Base-by-base conservation (phyloP, 2,797 vertebrate genomes). In the Miichthys miiuy region DNA sequence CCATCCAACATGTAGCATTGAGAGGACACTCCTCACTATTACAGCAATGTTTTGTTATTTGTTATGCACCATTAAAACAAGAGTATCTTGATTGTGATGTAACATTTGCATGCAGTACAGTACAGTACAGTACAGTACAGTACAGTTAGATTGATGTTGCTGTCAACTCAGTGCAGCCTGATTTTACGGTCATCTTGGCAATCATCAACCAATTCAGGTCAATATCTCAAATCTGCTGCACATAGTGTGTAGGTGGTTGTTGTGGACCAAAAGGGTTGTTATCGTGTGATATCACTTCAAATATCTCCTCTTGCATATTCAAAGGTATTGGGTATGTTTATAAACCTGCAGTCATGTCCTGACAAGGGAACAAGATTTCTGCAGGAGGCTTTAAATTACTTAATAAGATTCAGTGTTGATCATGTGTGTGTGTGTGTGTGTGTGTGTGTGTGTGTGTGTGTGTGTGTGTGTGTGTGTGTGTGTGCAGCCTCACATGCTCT, bases 401-500 rank as follows among this genome's bases (percentile, higher is more conserved):
- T 10, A 17, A 62, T 9, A 23, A 42, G 3, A 60, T 8, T 42
- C 6, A 41, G 7, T 18, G n/a, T 4, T 17, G 21, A 13, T 66
- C 2, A 21, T 41, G 30, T 58, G 57, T n/a, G 27, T 0, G 6
- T 34, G 30, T 34, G 30, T 16, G 4, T 51, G 30, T 61, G 5
- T 34, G 17, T 20, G 3, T 14, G 2, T 17, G 25, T 69, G n/a
- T 41, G 46, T 61, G 55, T 61, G 1, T 23, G 25, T 55, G 14
- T 17, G 6, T n/a, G 4, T 20, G 2, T 20, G 8, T 20, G 16
- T 41, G 23, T 55, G 30, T 60, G 51, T 44, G 20, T 12, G 17
- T 11, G 25, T n/a, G 27, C 2, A 3, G 27, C 21, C 95, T 96
- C 92, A 98, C 97, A 67, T 88, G 77, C 83, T 94, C 80, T 95